phyloP scores from a whole-genome alignment of 2,113 vertebrate genomes.

The Aptenodytes forsteri region DNA sequence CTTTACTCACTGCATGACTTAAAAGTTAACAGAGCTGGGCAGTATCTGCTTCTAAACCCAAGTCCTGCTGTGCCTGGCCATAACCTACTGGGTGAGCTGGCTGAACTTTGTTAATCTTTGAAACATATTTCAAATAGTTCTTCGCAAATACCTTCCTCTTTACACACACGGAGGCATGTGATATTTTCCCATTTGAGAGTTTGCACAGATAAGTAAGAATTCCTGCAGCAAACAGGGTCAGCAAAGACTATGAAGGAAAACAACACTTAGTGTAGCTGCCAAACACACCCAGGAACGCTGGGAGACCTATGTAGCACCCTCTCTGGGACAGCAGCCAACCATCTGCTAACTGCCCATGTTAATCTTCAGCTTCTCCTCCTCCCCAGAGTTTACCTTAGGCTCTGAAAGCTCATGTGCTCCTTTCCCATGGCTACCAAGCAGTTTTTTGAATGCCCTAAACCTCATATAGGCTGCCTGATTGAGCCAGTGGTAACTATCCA shows the following conservation, averaged over 20 bases:
- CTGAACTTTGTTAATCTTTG: conserved; percentile 5
- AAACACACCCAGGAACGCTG: not conserved
- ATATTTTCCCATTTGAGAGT: not conserved
- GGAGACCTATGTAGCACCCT: not conserved
- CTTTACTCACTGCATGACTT: not conserved
- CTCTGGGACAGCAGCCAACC: not conserved
- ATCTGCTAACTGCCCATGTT: not conserved
- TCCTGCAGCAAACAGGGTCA: not conserved
- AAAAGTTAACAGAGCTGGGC: not conserved
- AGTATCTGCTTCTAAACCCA: not conserved
- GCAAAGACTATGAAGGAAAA: not conserved
- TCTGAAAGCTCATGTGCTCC: not conserved
- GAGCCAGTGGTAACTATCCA: not conserved
- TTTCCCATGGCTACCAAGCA: not conserved
- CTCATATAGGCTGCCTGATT: not conserved
- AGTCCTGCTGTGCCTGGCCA: not conserved
- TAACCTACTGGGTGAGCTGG: not conserved
- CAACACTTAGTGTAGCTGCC: not conserved
- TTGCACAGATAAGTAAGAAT: conserved; percentile 29
- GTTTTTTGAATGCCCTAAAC: not conserved
- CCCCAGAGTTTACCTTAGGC: not conserved
- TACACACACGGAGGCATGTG: not conserved
- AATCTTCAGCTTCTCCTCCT: not conserved
- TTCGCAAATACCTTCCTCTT: conserved; percentile 33
- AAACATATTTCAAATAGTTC: conserved; percentile 38